phyloP scores from a whole-genome alignment of 2,888 invertebrate species.

The Cyrtodaria siliqua region DNA sequence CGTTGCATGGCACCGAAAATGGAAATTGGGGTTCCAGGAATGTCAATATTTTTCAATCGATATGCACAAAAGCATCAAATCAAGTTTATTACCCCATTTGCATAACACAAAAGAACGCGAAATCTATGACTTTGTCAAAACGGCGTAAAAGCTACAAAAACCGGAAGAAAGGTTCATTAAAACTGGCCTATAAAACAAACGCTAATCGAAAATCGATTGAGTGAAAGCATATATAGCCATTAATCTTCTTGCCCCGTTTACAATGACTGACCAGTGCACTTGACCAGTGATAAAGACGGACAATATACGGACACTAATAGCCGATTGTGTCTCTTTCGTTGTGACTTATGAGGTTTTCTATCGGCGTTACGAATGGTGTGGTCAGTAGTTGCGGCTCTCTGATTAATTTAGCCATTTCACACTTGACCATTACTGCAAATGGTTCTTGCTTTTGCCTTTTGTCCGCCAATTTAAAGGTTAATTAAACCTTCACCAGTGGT shows the following conservation, averaged over 20 bases:
- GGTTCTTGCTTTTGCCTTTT: conserved; percentile 1
- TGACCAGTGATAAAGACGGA: conserved; percentile 59
- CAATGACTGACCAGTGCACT: conserved; percentile 53
- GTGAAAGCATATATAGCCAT: conserved; percentile 58
- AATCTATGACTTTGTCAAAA: conserved; percentile 39
- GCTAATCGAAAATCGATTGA: conserved; percentile 58
- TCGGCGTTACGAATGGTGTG: conserved; percentile 19
- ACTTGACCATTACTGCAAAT: conserved; percentile 42
- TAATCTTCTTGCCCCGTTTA: conserved; percentile 46
- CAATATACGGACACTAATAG: conserved; percentile 39
- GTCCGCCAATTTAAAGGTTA: conserved; percentile 39
- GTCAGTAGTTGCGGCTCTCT: conserved; percentile 30
- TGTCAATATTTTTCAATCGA: conserved; percentile 57
- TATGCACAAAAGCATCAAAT: conserved; percentile 46
- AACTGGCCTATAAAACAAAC: conserved; percentile 49
- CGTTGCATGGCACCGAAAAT: conserved; percentile 44
- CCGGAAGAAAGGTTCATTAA: conserved; percentile 49
- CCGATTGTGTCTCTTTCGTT: conserved; percentile 23
- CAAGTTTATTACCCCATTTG: conserved; percentile 32
- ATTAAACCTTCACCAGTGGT: conserved; percentile 44
- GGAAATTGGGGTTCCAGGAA: conserved; percentile 42
- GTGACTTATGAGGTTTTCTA: conserved; percentile 43
- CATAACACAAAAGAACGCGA: conserved; percentile 39
- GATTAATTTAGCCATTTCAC: conserved; percentile 53
- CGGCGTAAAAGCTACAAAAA: conserved; percentile 17